Conservation (phyloP, 2,888 invertebrate species). For the Buathra laborator region DNA sequence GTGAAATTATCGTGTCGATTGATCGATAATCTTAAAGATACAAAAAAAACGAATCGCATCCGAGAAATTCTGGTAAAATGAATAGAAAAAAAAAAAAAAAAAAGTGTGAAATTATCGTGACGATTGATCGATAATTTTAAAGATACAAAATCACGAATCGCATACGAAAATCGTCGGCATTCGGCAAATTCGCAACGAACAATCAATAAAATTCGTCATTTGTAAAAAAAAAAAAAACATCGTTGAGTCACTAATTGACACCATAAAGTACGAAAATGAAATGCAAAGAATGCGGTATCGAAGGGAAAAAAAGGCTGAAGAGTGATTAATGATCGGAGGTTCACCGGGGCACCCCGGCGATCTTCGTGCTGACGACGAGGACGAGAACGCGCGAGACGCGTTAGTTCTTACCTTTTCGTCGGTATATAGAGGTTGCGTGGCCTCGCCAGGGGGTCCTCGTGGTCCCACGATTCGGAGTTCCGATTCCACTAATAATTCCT, state of each 20-base stretch:
- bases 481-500: constrained; percentile 81
- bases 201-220: background rate
- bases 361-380: too few species aligned
- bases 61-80: background rate
- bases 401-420: constrained; percentile 25
- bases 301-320: background rate
- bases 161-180: background rate
- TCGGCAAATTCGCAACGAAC: background rate
- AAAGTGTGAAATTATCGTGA: background rate
- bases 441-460: constrained; percentile 70
- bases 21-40: background rate
- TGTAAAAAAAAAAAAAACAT: background rate
- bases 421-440: constrained; percentile 18
- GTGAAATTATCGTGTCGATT: background rate
- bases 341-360: too few species aligned
- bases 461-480: constrained; percentile 71
- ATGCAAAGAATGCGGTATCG: constrained; percentile 1
- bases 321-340: constrained; percentile 1
- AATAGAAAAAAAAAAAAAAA: background rate
- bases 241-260: constrained; percentile 8
- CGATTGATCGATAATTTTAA: background rate
- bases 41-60: background rate
- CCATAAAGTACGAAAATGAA: background rate
- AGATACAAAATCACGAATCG: background rate
- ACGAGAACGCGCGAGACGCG: background rate